Base-by-base conservation (phyloP, 2,888 invertebrate species). In the Dolomedes plantarius region DNA sequence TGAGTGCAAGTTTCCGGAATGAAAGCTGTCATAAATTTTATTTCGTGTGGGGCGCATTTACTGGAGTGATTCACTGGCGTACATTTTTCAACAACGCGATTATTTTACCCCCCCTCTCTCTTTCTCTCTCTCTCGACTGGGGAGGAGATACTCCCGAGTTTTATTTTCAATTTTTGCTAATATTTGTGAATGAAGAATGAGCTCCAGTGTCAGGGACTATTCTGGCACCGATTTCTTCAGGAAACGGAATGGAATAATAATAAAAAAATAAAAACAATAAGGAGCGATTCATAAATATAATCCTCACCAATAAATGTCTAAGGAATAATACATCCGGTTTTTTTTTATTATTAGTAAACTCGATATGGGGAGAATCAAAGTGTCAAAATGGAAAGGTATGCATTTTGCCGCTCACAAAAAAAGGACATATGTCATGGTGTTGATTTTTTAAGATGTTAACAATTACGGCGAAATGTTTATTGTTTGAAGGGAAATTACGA, bases 21-120 rank as follows among this genome's bases (percentile, higher is more conserved):
- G 82, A 82, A 82, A 64, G 82, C 75, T 75, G 75, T 75, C 82
- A 82, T 82, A 75, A 75, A 82, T 82, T 82, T 75, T 75, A 82
- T 82, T 82, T 32, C 75, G 19, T 19, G 11, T 9, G 75, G 62
- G 75, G 56, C 75, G 75, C 82, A 64, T 82, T 82, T 76, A 76
- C 82, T 74, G 62, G 62, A 32, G 82, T 82, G 82, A 82, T 82
- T 82, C 82, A 82, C 75, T 36, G 68, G 16, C 69, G 41, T 41
- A 71, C 82, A 82, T 82, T 82, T 82, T 75, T 82, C 82, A 82
- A 76, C 82, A 71, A 82, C 75, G 75, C 62, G 82, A 82, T 82
- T 82, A 82, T 82, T 75, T 75, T 64, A 41, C 75, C 75, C 71
- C 56, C 81, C 27, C 16, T 62, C 62, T 16, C 5, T 27, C 27